Conservation (phyloP, 2,888 invertebrate genomes). For the Plutella xylostella region DNA sequence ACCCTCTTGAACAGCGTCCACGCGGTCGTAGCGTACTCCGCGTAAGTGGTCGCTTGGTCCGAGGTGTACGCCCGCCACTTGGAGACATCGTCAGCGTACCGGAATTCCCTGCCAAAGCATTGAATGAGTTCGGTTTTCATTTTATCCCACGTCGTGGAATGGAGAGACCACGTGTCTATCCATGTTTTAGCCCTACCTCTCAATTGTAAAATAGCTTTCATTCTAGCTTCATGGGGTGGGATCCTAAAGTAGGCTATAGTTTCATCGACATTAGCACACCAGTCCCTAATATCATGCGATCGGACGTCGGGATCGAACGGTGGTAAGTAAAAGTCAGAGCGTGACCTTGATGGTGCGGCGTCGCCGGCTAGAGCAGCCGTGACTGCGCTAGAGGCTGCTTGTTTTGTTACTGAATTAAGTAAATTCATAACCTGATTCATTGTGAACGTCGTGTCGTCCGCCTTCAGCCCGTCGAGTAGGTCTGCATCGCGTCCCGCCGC, state of each 20-base stretch:
- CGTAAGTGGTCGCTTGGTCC: no score
- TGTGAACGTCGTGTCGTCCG: no score
- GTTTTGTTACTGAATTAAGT: no score
- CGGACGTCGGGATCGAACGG: conserved; percentile 11
- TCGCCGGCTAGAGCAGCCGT: not conserved
- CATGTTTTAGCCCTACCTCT: conserved; percentile 16
- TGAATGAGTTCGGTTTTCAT: conserved; percentile 12
- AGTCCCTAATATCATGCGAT: conserved; percentile 12
- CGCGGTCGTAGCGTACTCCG: no score
- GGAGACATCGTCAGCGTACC: no score
- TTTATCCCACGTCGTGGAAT: conserved; percentile 16
- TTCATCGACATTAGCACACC: conserved; percentile 10
- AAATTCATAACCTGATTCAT: no score
- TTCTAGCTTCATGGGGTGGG: no score
- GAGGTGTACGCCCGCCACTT: no score
- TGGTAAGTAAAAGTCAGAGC: conserved; percentile 10
- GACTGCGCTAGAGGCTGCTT: not conserved
- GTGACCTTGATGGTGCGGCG: not conserved
- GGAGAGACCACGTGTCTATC: conserved; percentile 18
- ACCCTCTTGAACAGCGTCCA: no score
- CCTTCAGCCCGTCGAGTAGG: no score
- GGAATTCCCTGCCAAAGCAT: not conserved
- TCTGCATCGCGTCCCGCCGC: no score
- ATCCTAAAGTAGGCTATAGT: no score
- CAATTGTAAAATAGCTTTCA: conserved; percentile 17